phyloP scores from a whole-genome alignment of 2,113 vertebrate genomes.

The Heliornis fulica region DNA sequence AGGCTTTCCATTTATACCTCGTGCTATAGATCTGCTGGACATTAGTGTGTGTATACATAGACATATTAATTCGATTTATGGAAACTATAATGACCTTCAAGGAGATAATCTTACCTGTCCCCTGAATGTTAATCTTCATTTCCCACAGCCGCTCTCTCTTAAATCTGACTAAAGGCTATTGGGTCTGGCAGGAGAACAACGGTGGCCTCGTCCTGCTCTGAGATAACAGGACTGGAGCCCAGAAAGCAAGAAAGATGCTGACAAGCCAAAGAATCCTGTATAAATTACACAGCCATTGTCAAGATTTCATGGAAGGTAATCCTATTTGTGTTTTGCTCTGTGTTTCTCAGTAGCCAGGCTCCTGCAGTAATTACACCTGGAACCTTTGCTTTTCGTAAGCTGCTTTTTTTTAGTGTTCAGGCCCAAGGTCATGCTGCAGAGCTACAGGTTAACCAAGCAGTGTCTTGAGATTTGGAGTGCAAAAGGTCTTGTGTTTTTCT shows the following conservation, averaged over 20 bases:
- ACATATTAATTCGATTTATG: not conserved
- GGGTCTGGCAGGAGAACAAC: not conserved
- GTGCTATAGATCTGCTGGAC: not conserved
- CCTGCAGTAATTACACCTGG: not conserved
- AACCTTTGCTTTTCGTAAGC: not conserved
- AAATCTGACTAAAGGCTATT: not conserved
- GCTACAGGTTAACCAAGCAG: not conserved
- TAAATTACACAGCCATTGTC: not conserved
- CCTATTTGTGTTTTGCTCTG: conserved; percentile 4
- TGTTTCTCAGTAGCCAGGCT: not conserved
- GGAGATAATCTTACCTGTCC: conserved; percentile 9
- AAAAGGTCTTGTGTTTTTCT: not conserved
- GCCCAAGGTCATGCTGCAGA: not conserved
- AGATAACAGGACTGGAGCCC: not conserved
- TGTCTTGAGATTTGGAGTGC: not conserved
- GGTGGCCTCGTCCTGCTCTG: not conserved
- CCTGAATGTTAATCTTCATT: conserved; percentile 27
- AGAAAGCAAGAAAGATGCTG: not conserved
- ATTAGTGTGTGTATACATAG: not conserved
- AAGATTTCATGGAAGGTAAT: conserved; percentile 37
- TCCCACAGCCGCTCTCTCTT: not conserved
- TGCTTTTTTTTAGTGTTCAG: not conserved
- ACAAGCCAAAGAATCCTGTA: conserved; percentile 2
- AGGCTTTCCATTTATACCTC: not conserved
- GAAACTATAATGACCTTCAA: not conserved